Base-by-base conservation (phyloP, 2,888 invertebrate genomes). In the Caenorhabditis imperialis region DNA sequence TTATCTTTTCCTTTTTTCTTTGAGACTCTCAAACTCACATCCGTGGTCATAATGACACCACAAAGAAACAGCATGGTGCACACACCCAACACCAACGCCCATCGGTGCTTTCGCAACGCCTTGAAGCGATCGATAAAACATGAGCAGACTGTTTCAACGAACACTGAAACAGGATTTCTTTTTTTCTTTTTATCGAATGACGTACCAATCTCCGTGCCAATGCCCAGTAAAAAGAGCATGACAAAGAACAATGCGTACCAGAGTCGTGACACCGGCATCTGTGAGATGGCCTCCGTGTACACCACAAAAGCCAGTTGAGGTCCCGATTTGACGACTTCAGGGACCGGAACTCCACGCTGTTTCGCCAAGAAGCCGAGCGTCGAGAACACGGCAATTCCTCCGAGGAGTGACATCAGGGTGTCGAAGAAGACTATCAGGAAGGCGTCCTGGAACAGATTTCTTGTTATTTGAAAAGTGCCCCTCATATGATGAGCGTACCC, bases 241-340 rank as follows among this genome's bases (percentile, higher is more conserved):
- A 88, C 30, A 75, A 89, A 89, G 79, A 89, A 89, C 2, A 89
- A 79, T 7, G 85, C 81, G 4, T 88, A 81, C 89, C 89, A 89
- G 6, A 89, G 79, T 73, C 86, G 86, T 5, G 89, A 85, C 23
- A 84, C 30, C 0, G 88, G 87, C 81, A 89, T 84, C 45, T 86
- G 79, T 12, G 86, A 77, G 40, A 89, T 81, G 1, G 89, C 89
- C 70, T 89, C 88, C 14, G 86, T 84, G 50, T 89, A 89, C 14
- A 88, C 88, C 35, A 89, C 85, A 77, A 89, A 89, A 5, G 88
- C 88, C 35, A 89, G 81, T 33, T 88, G 86, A 20, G 89, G 89
- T 30, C 90, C 79, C n/a, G 53, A 54, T 20, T 58, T 14, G 8
- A 83, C 67, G 8, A 81, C 77, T 5, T 80, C 72, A 0, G 53